Evolutionary conservation across 2,888 invertebrate genomes (phyloP), one percentile per base, ranked within the genome.

Genomic region (Ectropis crepuscularia): DNA sequence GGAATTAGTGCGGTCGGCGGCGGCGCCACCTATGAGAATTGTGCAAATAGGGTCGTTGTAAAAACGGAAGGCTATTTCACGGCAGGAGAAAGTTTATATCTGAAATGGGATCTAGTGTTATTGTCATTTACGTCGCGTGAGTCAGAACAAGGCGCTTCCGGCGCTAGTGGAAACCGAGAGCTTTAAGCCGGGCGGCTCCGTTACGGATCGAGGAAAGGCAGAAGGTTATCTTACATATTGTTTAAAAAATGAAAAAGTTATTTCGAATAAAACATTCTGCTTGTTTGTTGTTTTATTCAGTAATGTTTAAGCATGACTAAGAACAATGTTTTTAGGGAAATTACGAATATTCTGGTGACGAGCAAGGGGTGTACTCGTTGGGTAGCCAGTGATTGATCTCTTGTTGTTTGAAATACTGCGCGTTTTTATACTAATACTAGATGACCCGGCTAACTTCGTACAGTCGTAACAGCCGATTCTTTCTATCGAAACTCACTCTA

Each of bases 21-120:
- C 42, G 51, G 43, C 47, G 43, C 63, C 58, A 54, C 58, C 42
- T 59, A 63, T 39, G 41, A 28, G 54, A 58, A 59, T 36, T 64
- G 64, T 57, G 55, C 64, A 57, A 60, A 57, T 53, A 53, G 28
- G 50, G 47, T 43, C 59, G 57, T 51, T 59, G 63, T 45, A 51
- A 60, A 59, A 64, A 60, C 51, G 51, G 59, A 59, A 59, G 51
- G 45, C 46, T 51, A 41, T 59, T 46, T 50, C 36, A 60, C 45
- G 55, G 42, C 42, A 53, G 6, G 50, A 59, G 54, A 59, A 63
- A 59, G 54, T 59, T 59, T 58, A 36, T 59, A 64, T 64, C 64
- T 60, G 39, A 64, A 64, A 64, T 64, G 43, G 57, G 38, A 64
- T 64, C 55, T 64, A 57, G 60, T 55, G 51, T 57, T 64, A 60